Percentiles rank a stretch among this genome's conserved stretches.
Evolutionary conservation across 2,797 vertebrate genomes (phyloP).

Genomic region (Gobionotothen gibberifrons): DNA sequence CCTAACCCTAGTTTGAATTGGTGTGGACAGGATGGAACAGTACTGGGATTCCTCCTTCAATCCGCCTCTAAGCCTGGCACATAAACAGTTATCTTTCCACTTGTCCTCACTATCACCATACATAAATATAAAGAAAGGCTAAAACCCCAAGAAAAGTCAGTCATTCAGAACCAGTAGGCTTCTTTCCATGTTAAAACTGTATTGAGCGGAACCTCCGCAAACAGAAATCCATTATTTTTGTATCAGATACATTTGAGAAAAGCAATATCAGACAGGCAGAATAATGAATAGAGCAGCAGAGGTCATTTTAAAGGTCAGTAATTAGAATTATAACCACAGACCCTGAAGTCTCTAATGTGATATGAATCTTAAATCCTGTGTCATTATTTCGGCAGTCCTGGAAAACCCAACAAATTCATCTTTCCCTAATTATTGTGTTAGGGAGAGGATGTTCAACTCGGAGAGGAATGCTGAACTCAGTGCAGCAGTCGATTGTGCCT

Average conservation of each 20-base stretch:
- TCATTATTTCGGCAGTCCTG: constrained; percentile 18
- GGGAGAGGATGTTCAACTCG: constrained; percentile 38
- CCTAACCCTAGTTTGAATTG: neutral
- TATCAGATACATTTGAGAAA: neutral
- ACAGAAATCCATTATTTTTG: neutral
- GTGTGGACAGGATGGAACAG: neutral
- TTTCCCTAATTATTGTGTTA: constrained; percentile 32
- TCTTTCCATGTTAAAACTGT: neutral
- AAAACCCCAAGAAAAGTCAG: neutral
- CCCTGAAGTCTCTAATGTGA: constrained; percentile 21
- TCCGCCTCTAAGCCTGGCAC: neutral
- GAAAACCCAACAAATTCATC: constrained; percentile 39
- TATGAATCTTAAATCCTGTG: constrained; percentile 19
- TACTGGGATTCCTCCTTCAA: neutral
- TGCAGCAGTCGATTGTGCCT: constrained; percentile 32
- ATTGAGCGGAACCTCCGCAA: neutral
- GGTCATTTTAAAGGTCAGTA: constrained; percentile 13
- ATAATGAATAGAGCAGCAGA: neutral
- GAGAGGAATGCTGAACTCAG: constrained; percentile 54
- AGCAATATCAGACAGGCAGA: neutral
- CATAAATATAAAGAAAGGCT: neutral
- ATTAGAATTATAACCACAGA: constrained; percentile 25
- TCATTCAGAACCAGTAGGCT: neutral
- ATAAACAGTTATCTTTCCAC: neutral
- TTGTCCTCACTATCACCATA: neutral